These are phyloP conservation scores for Drosophila hydei DNA, from an alignment of 1,140 invertebrate species.

Conservation along the genomic window DNA sequence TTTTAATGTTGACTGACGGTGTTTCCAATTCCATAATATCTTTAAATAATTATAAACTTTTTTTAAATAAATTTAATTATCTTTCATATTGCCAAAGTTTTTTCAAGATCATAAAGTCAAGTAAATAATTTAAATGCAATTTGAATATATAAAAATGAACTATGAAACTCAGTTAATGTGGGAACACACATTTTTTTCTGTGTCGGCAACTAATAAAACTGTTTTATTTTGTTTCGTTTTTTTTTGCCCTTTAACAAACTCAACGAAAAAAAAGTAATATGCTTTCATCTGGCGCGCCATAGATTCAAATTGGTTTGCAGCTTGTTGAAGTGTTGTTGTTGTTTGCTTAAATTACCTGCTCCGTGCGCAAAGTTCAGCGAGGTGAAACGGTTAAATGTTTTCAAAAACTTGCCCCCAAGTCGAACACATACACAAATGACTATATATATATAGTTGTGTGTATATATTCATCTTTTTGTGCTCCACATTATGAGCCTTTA, in stretches of 20 bases:
- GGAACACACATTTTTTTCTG: slow-evolving; percentile 6
- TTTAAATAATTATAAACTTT: background rate
- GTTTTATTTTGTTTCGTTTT: background rate
- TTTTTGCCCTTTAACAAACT: slow-evolving; percentile 25
- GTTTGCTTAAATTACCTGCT: slow-evolving; percentile 42
- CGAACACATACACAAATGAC: background rate
- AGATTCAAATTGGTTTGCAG: slow-evolving; percentile 31
- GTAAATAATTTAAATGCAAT: slow-evolving; percentile 2
- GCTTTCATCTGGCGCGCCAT: slow-evolving; percentile 32
- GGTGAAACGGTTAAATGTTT: slow-evolving; percentile 56
- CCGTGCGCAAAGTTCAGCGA: slow-evolving; percentile 49
- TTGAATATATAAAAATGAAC: background rate
- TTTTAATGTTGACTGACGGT: no score
- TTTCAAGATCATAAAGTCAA: background rate
- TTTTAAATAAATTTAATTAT: background rate
- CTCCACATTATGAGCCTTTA: slow-evolving; percentile 26
- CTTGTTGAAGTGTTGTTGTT: slow-evolving; percentile 31
- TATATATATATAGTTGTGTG: background rate
- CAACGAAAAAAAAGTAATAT: slow-evolving; percentile 30
- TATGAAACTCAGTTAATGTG: background rate
- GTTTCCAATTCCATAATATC: no score
- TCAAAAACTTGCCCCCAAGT: slow-evolving; percentile 35
- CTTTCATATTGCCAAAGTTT: no score
- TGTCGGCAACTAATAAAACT: slow-evolving; percentile 2
- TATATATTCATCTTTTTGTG: background rate